phyloP scores from a whole-genome alignment of 2,113 vertebrate genomes.

The Arothron firmamentum region DNA sequence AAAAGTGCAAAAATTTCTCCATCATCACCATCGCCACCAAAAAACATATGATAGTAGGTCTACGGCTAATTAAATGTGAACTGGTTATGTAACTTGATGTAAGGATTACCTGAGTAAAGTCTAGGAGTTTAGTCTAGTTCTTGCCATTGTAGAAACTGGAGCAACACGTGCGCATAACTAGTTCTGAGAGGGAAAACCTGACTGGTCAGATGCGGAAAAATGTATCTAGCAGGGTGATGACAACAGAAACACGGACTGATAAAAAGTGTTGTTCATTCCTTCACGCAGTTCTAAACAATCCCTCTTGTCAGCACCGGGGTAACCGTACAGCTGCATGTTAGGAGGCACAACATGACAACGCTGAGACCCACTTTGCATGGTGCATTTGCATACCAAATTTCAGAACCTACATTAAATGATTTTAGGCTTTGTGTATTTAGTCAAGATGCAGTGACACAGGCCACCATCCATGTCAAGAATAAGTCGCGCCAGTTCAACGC shows the following conservation, averaged over 20 bases:
- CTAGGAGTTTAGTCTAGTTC: too few relatives aligned
- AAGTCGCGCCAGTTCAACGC: background rate
- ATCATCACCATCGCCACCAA: too few relatives aligned
- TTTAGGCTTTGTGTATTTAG: slow-evolving; percentile 5
- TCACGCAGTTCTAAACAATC: background rate
- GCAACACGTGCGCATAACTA: slow-evolving; percentile 18
- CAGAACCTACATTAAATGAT: background rate
- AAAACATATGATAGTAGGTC: too few relatives aligned
- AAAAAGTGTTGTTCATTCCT: background rate
- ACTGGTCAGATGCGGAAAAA: slow-evolving; percentile 8
- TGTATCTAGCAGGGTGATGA: background rate
- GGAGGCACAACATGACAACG: background rate
- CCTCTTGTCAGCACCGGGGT: background rate
- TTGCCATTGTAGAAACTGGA: slow-evolving; percentile 1
- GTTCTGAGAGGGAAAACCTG: slow-evolving; percentile 33
- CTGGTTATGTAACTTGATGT: too few relatives aligned
- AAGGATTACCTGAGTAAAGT: too few relatives aligned
- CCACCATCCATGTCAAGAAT: background rate
- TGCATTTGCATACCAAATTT: slow-evolving; percentile 59
- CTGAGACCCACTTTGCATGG: slow-evolving; percentile 38
- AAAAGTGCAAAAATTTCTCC: too few relatives aligned
- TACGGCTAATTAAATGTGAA: too few relatives aligned
- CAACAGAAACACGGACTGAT: background rate
- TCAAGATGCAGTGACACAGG: background rate
- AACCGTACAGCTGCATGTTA: background rate